Conservation (phyloP, 2,888 invertebrate genomes). For the Oscheius sp. region DNA sequence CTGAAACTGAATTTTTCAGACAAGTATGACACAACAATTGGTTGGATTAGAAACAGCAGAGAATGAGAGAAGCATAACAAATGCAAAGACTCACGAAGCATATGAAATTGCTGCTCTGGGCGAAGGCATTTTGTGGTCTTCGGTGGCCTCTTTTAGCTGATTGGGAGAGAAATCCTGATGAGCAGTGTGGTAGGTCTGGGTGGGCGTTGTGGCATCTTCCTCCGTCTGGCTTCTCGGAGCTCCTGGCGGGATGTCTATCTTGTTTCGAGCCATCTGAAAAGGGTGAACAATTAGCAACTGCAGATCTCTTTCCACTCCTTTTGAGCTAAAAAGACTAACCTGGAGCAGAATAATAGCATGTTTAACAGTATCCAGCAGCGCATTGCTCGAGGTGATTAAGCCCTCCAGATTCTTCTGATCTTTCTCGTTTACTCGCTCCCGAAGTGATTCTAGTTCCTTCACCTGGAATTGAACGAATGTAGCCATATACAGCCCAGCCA, state of each 20-base stretch:
- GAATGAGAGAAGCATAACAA: not conserved
- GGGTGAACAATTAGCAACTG: constrained; percentile 75
- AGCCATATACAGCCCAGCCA: not conserved
- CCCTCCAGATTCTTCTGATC: constrained; percentile 46
- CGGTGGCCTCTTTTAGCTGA: not conserved
- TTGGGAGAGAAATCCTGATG: no score
- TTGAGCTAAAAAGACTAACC: constrained; percentile 26
- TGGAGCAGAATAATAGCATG: constrained; percentile 87
- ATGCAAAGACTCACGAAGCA: constrained; percentile 25
- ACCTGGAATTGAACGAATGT: constrained; percentile 38
- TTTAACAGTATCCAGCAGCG: constrained; percentile 94
- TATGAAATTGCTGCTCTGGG: constrained; percentile 21
- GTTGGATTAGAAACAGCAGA: no score
- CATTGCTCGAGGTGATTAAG: constrained; percentile 69
- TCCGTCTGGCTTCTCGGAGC: constrained; percentile 1
- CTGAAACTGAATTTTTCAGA: constrained; percentile 23
- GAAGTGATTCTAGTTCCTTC: constrained; percentile 44
- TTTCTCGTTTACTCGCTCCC: constrained; percentile 39
- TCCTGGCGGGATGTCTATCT: constrained; percentile 35
- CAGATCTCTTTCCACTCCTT: no score
- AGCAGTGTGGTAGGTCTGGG: not conserved
- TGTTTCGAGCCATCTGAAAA: constrained; percentile 53
- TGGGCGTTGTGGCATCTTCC: constrained; percentile 13
- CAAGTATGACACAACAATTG: no score
- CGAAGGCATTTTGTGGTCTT: constrained; percentile 2